These are phyloP conservation scores for Macroglossus sobrinus DNA, from an alignment of 2,113 vertebrate genomes.

Conservation along the genomic window DNA sequence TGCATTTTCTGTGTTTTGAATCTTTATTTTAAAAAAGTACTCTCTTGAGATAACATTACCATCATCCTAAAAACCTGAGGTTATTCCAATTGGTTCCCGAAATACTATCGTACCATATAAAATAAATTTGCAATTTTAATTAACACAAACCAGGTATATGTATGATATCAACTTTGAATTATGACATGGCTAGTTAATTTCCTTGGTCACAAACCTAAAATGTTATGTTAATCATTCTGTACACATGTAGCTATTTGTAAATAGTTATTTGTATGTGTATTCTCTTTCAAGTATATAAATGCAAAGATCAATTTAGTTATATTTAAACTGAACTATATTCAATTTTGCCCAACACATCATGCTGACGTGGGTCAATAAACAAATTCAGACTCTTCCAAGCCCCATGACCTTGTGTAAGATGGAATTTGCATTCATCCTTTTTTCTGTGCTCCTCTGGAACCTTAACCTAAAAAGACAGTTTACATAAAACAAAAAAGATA, in stretches of 20 bases:
- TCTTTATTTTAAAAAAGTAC: conserved; percentile 37
- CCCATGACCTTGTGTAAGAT: conserved; percentile 47
- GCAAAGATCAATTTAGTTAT: conserved; percentile 70
- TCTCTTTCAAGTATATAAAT: conserved; percentile 63
- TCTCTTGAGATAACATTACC: neutral
- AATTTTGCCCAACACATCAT: conserved; percentile 60
- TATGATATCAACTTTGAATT: conserved; percentile 19
- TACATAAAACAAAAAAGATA: conserved; percentile 45
- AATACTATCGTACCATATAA: neutral
- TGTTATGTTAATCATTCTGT: conserved; percentile 38
- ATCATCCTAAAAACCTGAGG: conserved; percentile 20
- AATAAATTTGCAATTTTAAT: conserved; percentile 34
- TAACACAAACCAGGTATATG: neutral
- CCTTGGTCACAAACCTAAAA: conserved; percentile 12
- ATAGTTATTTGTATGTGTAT: conserved; percentile 41
- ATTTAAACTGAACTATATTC: conserved; percentile 72
- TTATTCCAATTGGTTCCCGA: conserved; percentile 6
- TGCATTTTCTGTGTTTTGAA: conserved; percentile 49
- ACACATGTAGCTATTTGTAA: conserved; percentile 62
- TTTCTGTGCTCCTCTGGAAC: conserved; percentile 2
- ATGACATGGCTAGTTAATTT: neutral
- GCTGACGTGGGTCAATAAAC: conserved; percentile 66
- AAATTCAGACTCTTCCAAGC: conserved; percentile 59
- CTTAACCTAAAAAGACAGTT: conserved; percentile 42
- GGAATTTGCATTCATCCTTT: conserved; percentile 62